phyloP scores from a whole-genome alignment of 2,888 invertebrate genomes.

The Cephus pygmeus region DNA sequence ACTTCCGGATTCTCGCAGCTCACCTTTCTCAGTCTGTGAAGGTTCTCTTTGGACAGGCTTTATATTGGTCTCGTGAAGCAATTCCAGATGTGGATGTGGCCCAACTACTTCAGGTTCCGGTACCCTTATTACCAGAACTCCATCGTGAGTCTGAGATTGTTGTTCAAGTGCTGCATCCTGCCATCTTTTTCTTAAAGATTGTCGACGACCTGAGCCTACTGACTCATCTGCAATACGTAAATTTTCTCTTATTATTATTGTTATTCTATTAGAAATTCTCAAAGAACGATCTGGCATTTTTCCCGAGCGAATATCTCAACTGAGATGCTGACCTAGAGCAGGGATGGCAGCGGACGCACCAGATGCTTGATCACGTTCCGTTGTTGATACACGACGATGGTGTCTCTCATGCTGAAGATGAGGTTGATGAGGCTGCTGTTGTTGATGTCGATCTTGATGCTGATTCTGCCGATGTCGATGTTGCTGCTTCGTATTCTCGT shows the following conservation, averaged over 20 bases:
- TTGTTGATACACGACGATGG: background rate
- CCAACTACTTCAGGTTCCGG: conserved; percentile 59
- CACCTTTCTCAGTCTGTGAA: conserved; percentile 62
- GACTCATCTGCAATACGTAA: conserved; percentile 19
- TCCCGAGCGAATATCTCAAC: background rate
- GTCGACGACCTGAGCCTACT: conserved; percentile 33
- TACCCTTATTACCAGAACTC: conserved; percentile 59
- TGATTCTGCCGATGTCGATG: conserved; percentile 22
- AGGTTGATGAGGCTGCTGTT: background rate
- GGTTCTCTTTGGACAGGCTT: conserved; percentile 57
- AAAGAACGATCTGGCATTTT: background rate
- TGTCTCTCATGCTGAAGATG: background rate
- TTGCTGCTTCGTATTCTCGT: conserved; percentile 59
- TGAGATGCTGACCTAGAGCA: background rate
- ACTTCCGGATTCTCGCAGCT: background rate
- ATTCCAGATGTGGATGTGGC: conserved; percentile 55
- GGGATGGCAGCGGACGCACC: background rate
- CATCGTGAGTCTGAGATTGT: conserved; percentile 35
- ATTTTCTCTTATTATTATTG: background rate
- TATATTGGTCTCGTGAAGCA: conserved; percentile 56
- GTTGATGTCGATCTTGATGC: conserved; percentile 5
- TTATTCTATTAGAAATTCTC: background rate
- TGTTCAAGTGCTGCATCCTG: conserved; percentile 33
- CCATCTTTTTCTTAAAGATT: conserved; percentile 53
- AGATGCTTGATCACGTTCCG: background rate